Evolutionary conservation across 1,140 invertebrate species (phyloP).

Genomic region (Nephila pilipes): DNA sequence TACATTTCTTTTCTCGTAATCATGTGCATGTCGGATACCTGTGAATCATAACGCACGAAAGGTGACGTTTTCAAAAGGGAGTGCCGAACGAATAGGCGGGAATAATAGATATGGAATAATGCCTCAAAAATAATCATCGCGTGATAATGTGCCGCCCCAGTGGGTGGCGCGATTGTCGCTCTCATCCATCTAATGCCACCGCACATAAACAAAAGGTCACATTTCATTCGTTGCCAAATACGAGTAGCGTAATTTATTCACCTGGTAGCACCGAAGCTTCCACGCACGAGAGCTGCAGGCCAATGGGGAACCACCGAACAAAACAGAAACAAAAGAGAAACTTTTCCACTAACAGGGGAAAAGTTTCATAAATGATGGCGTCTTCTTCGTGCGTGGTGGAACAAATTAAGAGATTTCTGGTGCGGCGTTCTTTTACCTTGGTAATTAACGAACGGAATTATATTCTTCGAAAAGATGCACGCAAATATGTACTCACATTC

Average conservation of each 20-base stretch:
- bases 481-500: constrained; percentile 45
- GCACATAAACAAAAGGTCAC: constrained; percentile 76
- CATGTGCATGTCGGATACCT: neutral
- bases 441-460: constrained; percentile 66
- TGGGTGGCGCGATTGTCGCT: constrained; percentile 66
- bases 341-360: neutral
- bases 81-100: constrained; percentile 37
- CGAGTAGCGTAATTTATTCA: constrained; percentile 76
- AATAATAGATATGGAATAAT: constrained; percentile 64
- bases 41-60: constrained; percentile 18
- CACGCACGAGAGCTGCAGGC: constrained; percentile 55
- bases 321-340: constrained; percentile 53
- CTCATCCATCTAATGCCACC: constrained; percentile 69
- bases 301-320: constrained; percentile 42
- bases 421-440: constrained; percentile 42
- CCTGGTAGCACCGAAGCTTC: constrained; percentile 57
- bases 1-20: neutral
- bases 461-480: constrained; percentile 45
- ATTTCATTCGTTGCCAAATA: constrained; percentile 75
- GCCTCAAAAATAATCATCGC: constrained; percentile 68
- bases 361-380: constrained; percentile 64
- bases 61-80: constrained; percentile 24
- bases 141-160: constrained; percentile 66
- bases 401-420: constrained; percentile 71
- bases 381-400: constrained; percentile 59